Percentiles rank a stretch among this genome's conserved stretches.
Evolutionary conservation across 2,113 vertebrate species (phyloP).

Genomic region (Isurus oxyrinchus): DNA sequence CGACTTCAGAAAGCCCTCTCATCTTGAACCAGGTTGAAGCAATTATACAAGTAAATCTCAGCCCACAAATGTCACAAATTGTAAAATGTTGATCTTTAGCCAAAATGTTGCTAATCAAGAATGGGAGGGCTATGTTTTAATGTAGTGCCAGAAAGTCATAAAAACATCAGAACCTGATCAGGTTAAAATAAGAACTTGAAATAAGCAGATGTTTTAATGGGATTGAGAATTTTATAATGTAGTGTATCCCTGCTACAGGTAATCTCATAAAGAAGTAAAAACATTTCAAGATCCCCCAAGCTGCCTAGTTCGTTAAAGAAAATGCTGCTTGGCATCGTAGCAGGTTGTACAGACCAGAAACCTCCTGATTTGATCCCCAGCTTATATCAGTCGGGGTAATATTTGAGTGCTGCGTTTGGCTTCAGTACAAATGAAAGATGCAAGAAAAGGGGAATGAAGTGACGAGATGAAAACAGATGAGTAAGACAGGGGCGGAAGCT

Average conservation of each 20-base stretch:
- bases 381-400: neutral
- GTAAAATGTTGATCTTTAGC: conserved; percentile 36
- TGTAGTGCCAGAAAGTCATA: conserved; percentile 25
- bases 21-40: conserved; percentile 35
- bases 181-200: conserved; percentile 1
- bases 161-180: conserved; percentile 36
- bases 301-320: neutral
- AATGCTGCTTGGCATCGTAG: neutral
- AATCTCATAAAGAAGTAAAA: neutral
- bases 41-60: conserved; percentile 38
- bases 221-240: neutral
- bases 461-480: neutral
- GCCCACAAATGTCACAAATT: conserved; percentile 37
- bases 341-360: neutral
- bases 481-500: neutral
- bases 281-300: neutral
- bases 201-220: conserved; percentile 1
- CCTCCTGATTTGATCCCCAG: neutral
- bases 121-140: conserved; percentile 33
- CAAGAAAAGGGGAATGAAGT: too few species aligned
- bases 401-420: neutral
- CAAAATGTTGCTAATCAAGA: conserved; percentile 34
- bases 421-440: neutral
- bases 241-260: neutral
- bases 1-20: conserved; percentile 29